These are phyloP conservation scores for Achlya flavicornis DNA, from an alignment of 2,888 invertebrate species.

Conservation along the genomic window DNA sequence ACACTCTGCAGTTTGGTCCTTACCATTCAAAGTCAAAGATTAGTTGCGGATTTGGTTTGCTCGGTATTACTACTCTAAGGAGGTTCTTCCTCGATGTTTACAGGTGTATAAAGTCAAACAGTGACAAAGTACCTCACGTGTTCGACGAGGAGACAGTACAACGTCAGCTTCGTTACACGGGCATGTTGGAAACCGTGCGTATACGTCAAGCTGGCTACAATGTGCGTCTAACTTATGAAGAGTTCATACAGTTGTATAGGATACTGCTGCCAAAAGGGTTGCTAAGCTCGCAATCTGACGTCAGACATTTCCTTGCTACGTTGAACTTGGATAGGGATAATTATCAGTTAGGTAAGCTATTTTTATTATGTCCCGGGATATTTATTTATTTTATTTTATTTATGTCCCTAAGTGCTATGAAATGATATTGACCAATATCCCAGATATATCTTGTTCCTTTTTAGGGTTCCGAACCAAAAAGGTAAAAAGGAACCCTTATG, in stretches of 20 bases:
- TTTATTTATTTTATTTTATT: no score
- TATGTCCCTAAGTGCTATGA: background rate
- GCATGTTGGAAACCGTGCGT: conserved; percentile 98
- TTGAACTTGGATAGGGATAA: conserved; percentile 94
- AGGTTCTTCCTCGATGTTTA: conserved; percentile 36
- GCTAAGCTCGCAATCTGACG: conserved; percentile 93
- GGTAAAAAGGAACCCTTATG: no score
- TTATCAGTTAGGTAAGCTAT: conserved; percentile 89
- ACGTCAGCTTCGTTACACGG: conserved; percentile 94
- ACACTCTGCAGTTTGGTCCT: no score
- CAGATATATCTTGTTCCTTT: no score
- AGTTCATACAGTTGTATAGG: conserved; percentile 96
- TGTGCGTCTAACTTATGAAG: conserved; percentile 95
- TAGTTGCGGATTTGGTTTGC: no score
- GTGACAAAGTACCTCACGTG: conserved; percentile 95
- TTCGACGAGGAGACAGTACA: conserved; percentile 97
- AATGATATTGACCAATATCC: no score
- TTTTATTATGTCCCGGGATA: background rate
- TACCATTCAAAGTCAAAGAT: no score
- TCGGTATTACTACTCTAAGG: no score
- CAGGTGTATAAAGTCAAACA: conserved; percentile 97
- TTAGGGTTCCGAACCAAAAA: no score
- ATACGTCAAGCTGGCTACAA: conserved; percentile 98
- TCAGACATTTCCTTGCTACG: conserved; percentile 91
- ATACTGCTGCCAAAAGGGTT: conserved; percentile 95